phyloP scores from a whole-genome alignment of 2,113 vertebrate species.

The Ranitomeya variabilis region DNA sequence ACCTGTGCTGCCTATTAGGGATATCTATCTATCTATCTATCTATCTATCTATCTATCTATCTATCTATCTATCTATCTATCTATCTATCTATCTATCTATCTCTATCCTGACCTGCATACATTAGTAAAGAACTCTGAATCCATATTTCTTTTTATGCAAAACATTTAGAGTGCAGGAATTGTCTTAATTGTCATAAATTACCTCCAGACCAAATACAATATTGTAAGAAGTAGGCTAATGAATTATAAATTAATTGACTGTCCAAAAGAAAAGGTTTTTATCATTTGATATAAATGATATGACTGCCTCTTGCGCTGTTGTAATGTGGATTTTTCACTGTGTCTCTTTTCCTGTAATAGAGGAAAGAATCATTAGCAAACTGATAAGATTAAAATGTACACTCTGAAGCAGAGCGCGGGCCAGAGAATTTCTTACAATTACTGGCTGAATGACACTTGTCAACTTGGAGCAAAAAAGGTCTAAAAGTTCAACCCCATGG shows the following conservation, averaged over 20 bases:
- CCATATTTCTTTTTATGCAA: slow-evolving; percentile 33
- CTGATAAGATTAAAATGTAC: slow-evolving; percentile 66
- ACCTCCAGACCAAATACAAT: slow-evolving; percentile 40
- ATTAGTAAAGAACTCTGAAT: background rate
- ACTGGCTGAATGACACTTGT: background rate
- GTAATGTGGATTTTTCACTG: slow-evolving; percentile 64
- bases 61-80: background rate
- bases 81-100: background rate
- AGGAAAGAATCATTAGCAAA: slow-evolving; percentile 67
- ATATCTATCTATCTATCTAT: no score
- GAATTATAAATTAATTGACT: slow-evolving; percentile 66
- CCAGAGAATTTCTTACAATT: background rate
- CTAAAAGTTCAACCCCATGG: no score
- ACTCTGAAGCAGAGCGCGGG: background rate
- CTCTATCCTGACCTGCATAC: background rate
- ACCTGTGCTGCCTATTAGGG: no score
- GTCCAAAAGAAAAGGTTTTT: slow-evolving; percentile 64
- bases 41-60: background rate
- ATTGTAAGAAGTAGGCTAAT: slow-evolving; percentile 53
- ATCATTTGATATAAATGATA: slow-evolving; percentile 71
- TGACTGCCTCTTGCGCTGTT: slow-evolving; percentile 60
- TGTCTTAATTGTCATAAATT: slow-evolving; percentile 43
- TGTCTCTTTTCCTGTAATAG: slow-evolving; percentile 63
- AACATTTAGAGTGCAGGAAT: slow-evolving; percentile 61
- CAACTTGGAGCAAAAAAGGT: background rate